Evolutionary conservation across 2,113 vertebrate species (phyloP).

Genomic region (Scalopus aquaticus): DNA sequence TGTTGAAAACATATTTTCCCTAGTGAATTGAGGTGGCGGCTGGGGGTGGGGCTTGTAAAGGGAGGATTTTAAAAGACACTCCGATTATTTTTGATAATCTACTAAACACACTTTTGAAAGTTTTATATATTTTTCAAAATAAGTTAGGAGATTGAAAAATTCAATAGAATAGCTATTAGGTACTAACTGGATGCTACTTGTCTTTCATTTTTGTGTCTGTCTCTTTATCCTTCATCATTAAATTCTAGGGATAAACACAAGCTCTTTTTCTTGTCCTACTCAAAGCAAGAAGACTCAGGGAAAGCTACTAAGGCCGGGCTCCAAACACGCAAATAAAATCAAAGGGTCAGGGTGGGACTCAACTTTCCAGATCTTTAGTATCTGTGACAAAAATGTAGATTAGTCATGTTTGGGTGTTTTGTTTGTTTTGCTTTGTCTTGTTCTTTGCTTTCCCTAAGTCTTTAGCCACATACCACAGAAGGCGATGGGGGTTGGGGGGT

Average conservation of each 20-base stretch:
- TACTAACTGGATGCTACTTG: neutral
- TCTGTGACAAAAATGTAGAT: neutral
- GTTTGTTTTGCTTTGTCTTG: neutral
- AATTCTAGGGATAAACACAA: neutral
- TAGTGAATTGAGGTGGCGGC: neutral
- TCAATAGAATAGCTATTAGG: neutral
- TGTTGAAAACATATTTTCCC: neutral
- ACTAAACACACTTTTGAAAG: neutral
- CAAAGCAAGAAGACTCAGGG: neutral
- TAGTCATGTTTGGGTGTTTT: neutral
- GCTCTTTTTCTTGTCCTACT: neutral
- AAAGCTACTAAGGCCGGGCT: slow-evolving; percentile 2
- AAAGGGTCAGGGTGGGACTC: too few relatives aligned
- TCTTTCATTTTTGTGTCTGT: neutral
- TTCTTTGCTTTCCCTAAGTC: neutral
- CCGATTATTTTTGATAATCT: neutral
- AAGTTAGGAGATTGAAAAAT: neutral
- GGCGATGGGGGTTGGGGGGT: neutral
- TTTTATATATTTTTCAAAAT: neutral
- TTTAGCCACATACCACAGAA: neutral
- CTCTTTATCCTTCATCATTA: neutral
- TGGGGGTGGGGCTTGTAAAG: neutral
- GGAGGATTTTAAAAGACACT: neutral
- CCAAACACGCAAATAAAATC: neutral
- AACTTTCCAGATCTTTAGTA: neutral